phyloP scores from a whole-genome alignment of 2,888 invertebrate species.

The Troilus luridus region DNA sequence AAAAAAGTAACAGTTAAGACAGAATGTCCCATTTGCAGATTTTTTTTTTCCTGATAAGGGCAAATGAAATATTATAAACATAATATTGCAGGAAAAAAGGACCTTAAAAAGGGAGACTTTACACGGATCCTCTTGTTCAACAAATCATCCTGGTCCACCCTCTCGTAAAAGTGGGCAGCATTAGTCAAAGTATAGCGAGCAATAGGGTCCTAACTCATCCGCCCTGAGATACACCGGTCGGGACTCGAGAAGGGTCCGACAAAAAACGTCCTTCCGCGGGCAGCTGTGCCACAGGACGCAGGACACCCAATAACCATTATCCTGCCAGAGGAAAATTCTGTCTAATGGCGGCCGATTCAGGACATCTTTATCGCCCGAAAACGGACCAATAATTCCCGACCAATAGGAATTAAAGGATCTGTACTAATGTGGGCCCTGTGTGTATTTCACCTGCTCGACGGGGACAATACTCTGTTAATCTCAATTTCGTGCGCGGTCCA shows the following conservation, averaged over 20 bases:
- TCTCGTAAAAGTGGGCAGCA: not conserved
- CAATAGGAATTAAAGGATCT: constrained; percentile 57
- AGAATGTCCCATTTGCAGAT: no score
- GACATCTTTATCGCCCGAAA: constrained; percentile 54
- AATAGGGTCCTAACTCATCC: constrained; percentile 37
- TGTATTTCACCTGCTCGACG: constrained; percentile 55
- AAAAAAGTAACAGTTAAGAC: no score
- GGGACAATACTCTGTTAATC: constrained; percentile 57
- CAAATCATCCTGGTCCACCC: constrained; percentile 15
- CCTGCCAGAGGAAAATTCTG: constrained; percentile 41
- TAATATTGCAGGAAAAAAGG: not conserved
- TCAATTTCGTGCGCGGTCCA: constrained; percentile 54
- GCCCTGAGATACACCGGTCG: constrained; percentile 22
- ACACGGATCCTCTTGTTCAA: not conserved
- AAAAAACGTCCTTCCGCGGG: constrained; percentile 41
- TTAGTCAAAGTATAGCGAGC: constrained; percentile 46
- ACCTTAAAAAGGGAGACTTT: not conserved
- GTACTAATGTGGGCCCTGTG: constrained; percentile 1
- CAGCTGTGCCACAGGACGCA: constrained; percentile 9
- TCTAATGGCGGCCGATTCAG: constrained; percentile 43
- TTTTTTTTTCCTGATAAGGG: no score
- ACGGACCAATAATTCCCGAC: constrained; percentile 52
- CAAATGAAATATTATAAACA: not conserved
- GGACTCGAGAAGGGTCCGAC: constrained; percentile 6
- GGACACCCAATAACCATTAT: constrained; percentile 42